A percentile compares a stretch with the other conserved stretches of the same genome.
Conservation (phyloP, 2,113 vertebrate genomes). For the Scomber scombrus region DNA sequence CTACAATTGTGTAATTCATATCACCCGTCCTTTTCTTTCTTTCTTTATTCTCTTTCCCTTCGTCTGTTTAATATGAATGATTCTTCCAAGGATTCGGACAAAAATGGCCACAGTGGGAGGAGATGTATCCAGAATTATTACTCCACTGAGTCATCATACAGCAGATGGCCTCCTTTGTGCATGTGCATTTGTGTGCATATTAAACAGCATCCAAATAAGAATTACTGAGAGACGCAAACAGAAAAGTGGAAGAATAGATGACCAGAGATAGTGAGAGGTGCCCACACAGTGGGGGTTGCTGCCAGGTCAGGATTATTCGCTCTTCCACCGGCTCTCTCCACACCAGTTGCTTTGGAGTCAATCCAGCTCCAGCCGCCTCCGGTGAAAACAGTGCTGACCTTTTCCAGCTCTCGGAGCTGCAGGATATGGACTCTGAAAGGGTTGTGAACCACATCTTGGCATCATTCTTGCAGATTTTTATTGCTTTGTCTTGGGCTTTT, state of each 20-base stretch:
- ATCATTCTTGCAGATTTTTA: constrained; percentile 57
- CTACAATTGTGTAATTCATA: constrained; percentile 17
- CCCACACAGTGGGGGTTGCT: constrained; percentile 46
- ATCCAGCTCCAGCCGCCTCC: constrained; percentile 58
- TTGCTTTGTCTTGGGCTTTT: constrained; percentile 45
- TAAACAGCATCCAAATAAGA: constrained; percentile 39
- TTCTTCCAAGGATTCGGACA: constrained; percentile 38
- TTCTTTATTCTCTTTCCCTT: neutral
- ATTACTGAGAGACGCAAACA: constrained; percentile 28
- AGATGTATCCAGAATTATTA: constrained; percentile 49
- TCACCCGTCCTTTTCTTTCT: neutral
- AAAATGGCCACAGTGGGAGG: constrained; percentile 29
- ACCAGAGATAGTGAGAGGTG: constrained; percentile 39
- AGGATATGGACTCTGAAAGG: constrained; percentile 68
- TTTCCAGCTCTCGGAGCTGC: constrained; percentile 56
- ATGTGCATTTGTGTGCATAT: constrained; percentile 54
- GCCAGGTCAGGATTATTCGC: constrained; percentile 51
- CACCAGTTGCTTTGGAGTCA: constrained; percentile 65
- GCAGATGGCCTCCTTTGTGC: constrained; percentile 64
- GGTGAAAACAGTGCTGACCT: constrained; percentile 74
- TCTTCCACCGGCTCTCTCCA: constrained; percentile 48
- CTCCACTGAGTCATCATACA: constrained; percentile 50
- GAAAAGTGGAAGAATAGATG: constrained; percentile 21
- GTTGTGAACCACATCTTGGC: constrained; percentile 62
- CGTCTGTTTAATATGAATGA: constrained; percentile 45